Evolutionary conservation across 2,113 vertebrate species (phyloP).

Genomic region (Ptyas mucosa): DNA sequence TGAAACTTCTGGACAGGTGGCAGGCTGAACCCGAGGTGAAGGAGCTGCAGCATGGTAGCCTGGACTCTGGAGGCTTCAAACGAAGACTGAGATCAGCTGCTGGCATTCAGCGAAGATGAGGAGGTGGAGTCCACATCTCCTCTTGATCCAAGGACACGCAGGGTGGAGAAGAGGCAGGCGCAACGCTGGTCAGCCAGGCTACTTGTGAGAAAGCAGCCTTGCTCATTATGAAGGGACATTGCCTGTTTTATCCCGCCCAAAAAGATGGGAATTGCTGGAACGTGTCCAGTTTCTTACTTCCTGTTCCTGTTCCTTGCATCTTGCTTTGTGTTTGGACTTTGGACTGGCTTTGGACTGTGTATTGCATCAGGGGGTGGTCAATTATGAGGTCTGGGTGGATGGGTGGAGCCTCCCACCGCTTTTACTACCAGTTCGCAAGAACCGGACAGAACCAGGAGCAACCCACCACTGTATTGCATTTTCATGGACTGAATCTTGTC

Average conservation of each 20-base stretch:
- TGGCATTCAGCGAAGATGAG: neutral
- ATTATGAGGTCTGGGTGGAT: too few relatives aligned
- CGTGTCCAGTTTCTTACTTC: neutral
- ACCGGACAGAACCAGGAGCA: too few relatives aligned
- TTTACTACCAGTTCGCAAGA: too few relatives aligned
- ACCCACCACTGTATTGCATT: neutral
- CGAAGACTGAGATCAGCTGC: neutral
- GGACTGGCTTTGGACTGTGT: neutral
- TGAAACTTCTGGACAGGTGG: too few relatives aligned
- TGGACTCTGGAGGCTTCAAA: neutral
- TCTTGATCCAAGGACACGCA: neutral
- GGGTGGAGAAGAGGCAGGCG: too few relatives aligned
- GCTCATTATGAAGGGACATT: neutral
- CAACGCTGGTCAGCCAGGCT: too few relatives aligned
- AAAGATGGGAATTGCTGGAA: neutral
- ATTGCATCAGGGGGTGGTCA: too few relatives aligned
- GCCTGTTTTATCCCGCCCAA: neutral
- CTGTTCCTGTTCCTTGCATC: neutral
- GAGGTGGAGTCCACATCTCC: neutral
- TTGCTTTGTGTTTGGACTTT: neutral
- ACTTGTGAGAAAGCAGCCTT: neutral
- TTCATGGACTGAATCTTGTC: neutral
- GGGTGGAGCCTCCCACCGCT: too few relatives aligned
- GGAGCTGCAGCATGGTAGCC: neutral
- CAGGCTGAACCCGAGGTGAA: neutral